Evolutionary conservation across 1,140 invertebrate species (phyloP).

Genomic region (Sycophila sp.): DNA sequence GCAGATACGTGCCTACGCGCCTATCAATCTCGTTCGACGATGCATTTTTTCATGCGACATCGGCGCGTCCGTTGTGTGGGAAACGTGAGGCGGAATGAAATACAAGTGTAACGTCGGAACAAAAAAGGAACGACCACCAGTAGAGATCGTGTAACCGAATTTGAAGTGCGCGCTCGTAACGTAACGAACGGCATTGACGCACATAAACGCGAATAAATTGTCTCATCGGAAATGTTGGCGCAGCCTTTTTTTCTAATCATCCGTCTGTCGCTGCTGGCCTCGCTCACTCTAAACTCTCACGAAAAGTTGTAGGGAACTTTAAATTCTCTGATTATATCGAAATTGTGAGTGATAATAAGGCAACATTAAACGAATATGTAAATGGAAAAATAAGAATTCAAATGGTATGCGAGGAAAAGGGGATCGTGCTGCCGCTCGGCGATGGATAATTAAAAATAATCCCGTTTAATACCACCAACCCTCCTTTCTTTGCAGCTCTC

Average conservation of each 20-base stretch:
- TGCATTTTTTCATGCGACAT: slow-evolving; percentile 53
- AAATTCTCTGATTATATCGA: not conserved
- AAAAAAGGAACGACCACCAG: slow-evolving; percentile 40
- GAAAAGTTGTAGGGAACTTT: not conserved
- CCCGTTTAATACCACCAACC: slow-evolving; percentile 58
- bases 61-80: slow-evolving; percentile 13
- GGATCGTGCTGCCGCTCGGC: slow-evolving; percentile 34
- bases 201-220: slow-evolving; percentile 42
- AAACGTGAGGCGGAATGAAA: slow-evolving; percentile 47
- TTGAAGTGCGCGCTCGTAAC: slow-evolving; percentile 37
- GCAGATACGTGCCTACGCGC: slow-evolving; percentile 34
- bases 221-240: slow-evolving; percentile 19
- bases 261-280: not conserved
- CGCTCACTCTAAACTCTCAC: not conserved
- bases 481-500: slow-evolving; percentile 48
- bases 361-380: slow-evolving; percentile 20
- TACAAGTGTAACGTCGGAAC: slow-evolving; percentile 44
- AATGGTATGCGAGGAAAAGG: slow-evolving; percentile 10
- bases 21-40: slow-evolving; percentile 50
- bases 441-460: slow-evolving; percentile 67
- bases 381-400: slow-evolving; percentile 17
- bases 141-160: slow-evolving; percentile 34
- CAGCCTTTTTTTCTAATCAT: slow-evolving; percentile 14
- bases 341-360: not conserved
- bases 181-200: slow-evolving; percentile 37